Conservation (phyloP, 2,888 invertebrate genomes). For the Callosobruchus maculatus region DNA sequence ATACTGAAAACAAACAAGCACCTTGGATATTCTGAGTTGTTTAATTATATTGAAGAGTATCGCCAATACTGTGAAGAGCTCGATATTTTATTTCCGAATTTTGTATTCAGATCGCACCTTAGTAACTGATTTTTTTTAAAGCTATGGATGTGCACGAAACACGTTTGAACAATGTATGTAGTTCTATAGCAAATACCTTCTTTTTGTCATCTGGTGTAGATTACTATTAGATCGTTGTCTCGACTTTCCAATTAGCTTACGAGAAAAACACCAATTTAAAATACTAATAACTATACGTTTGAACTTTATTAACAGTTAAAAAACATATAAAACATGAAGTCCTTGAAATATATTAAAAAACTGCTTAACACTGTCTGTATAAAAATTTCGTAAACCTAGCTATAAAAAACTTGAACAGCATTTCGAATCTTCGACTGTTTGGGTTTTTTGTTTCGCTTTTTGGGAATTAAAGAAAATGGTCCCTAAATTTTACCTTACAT, state of each 20-base stretch:
- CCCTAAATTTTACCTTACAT: constrained; percentile 20
- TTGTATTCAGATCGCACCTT: too few relatives aligned
- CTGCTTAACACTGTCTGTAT: neutral
- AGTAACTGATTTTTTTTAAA: too few relatives aligned
- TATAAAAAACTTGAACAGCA: constrained; percentile 28
- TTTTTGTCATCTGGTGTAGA: too few relatives aligned
- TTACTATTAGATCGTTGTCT: neutral
- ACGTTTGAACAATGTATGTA: too few relatives aligned
- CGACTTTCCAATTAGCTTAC: neutral
- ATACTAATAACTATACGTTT: neutral
- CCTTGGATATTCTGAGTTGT: too few relatives aligned
- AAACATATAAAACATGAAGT: neutral
- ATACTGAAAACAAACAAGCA: too few relatives aligned
- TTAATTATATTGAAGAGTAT: too few relatives aligned
- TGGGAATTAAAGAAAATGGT: constrained; percentile 21
- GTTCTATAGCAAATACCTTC: too few relatives aligned
- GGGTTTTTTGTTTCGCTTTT: constrained; percentile 2
- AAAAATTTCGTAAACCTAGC: constrained; percentile 7
- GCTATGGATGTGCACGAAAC: too few relatives aligned
- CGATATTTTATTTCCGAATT: too few relatives aligned
- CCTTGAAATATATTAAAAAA: neutral
- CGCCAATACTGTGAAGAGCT: too few relatives aligned
- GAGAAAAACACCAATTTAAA: neutral
- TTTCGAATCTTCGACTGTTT: constrained; percentile 28
- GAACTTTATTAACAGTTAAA: neutral